These are phyloP conservation scores for Ceyx cyanopectus DNA, from an alignment of 2,113 vertebrate species.

Conservation along the genomic window DNA sequence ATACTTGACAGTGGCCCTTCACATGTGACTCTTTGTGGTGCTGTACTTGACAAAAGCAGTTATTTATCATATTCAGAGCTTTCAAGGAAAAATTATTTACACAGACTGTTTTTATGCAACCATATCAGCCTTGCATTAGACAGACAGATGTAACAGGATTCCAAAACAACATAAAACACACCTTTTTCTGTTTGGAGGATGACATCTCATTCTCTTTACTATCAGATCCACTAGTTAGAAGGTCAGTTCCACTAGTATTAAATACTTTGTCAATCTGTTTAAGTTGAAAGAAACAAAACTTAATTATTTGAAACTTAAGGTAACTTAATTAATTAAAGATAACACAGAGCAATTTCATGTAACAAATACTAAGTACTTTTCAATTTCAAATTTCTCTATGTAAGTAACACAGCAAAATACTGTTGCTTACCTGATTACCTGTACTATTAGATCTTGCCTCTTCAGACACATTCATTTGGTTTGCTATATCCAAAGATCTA, in stretches of 20 bases:
- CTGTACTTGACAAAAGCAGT: not conserved
- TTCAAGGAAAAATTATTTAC: not conserved
- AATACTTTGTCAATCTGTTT: conserved; percentile 91
- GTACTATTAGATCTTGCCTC: conserved; percentile 81
- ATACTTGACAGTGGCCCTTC: not conserved
- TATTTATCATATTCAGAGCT: no score
- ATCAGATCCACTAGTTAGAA: conserved; percentile 80
- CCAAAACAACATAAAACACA: conserved; percentile 58
- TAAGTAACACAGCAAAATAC: not conserved
- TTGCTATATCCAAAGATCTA: conserved; percentile 88
- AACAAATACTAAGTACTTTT: not conserved
- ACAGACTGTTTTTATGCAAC: not conserved
- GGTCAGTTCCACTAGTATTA: conserved; percentile 76
- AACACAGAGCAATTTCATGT: not conserved
- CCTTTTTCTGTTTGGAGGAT: conserved; percentile 82
- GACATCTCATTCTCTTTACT: conserved; percentile 87
- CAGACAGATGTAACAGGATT: not conserved
- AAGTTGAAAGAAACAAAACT: conserved; percentile 22
- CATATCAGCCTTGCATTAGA: not conserved
- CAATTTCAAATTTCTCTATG: not conserved
- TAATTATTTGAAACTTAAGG: not conserved
- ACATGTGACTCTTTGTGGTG: not conserved
- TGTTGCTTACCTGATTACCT: conserved; percentile 83
- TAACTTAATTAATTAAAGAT: not conserved
- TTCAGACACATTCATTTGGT: conserved; percentile 82